Conservation (phyloP, 2,113 vertebrate species). For the Nesospiza acunhae region DNA sequence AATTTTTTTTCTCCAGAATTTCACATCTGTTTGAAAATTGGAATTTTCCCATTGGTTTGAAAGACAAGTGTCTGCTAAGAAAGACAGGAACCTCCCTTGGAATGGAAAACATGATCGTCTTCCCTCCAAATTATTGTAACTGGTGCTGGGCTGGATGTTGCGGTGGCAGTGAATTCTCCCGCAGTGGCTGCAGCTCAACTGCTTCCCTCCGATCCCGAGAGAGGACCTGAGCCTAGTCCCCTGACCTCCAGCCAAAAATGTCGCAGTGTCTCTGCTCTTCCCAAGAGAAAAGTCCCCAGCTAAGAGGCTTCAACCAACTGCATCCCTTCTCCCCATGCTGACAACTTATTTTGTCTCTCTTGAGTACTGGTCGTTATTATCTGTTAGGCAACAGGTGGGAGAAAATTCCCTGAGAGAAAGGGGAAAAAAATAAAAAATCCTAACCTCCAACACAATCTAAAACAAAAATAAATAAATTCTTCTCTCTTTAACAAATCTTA, state of each 20-base stretch:
- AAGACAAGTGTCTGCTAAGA: neutral
- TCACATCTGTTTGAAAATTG: neutral
- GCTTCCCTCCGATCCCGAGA: accelerated
- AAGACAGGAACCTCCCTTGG: neutral
- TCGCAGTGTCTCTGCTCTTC: neutral
- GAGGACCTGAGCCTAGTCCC: neutral
- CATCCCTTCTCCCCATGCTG: neutral
- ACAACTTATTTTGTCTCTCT: neutral
- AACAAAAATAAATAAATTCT: neutral
- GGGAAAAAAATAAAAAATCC: neutral
- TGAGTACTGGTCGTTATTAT: neutral
- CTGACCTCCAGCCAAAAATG: neutral
- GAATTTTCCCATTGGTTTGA: neutral
- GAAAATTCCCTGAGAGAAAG: neutral
- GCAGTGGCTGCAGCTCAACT: neutral
- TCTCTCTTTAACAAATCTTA: neutral
- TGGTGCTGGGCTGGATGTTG: neutral
- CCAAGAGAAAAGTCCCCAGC: neutral
- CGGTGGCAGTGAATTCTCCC: neutral
- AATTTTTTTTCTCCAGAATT: neutral
- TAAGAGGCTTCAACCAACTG: neutral
- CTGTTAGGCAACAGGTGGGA: neutral
- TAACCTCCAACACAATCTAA: neutral
- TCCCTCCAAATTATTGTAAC: neutral
- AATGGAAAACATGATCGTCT: neutral